Evolutionary conservation across 2,113 vertebrate genomes (phyloP).

Genomic region (Clinocottus analis): DNA sequence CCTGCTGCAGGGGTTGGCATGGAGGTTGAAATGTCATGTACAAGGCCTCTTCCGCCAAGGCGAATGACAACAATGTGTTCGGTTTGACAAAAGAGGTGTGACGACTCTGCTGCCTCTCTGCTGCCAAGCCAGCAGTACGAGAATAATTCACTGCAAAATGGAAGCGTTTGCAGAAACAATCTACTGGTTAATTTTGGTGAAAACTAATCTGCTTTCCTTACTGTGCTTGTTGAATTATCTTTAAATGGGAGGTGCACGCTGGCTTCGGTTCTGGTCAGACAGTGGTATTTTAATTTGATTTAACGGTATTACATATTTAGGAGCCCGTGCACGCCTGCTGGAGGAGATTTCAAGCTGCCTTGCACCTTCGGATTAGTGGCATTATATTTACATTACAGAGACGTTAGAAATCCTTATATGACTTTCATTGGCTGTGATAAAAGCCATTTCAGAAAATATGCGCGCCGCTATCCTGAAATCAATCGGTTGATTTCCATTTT

Average conservation of each 20-base stretch:
- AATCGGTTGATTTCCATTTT: conserved; percentile 73
- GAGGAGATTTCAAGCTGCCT: conserved; percentile 67
- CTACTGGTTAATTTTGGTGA: conserved; percentile 59
- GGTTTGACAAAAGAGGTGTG: conserved; percentile 58
- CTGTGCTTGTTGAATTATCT: conserved; percentile 59
- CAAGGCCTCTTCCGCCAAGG: conserved; percentile 62
- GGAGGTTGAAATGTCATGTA: conserved; percentile 57
- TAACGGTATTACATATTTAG: conserved; percentile 72
- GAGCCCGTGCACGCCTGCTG: conserved; percentile 62
- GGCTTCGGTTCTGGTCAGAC: conserved; percentile 60
- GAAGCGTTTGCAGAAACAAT: conserved; percentile 59
- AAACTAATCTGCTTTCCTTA: conserved; percentile 63
- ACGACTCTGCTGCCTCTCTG: conserved; percentile 24
- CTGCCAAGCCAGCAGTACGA: conserved; percentile 54
- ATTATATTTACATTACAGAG: conserved; percentile 74
- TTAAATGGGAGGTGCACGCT: conserved; percentile 43
- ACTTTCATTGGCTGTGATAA: conserved; percentile 61
- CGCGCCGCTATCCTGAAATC: conserved; percentile 59
- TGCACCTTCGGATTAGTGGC: conserved; percentile 65
- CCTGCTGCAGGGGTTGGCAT: conserved; percentile 51
- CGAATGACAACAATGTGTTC: conserved; percentile 71
- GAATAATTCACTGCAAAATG: conserved; percentile 52
- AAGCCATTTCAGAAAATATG: conserved; percentile 61
- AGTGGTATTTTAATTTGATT: conserved; percentile 73
- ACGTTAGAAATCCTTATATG: conserved; percentile 57